phyloP scores from a whole-genome alignment of 2,888 invertebrate species.

The Stenolophus ochropezus region DNA sequence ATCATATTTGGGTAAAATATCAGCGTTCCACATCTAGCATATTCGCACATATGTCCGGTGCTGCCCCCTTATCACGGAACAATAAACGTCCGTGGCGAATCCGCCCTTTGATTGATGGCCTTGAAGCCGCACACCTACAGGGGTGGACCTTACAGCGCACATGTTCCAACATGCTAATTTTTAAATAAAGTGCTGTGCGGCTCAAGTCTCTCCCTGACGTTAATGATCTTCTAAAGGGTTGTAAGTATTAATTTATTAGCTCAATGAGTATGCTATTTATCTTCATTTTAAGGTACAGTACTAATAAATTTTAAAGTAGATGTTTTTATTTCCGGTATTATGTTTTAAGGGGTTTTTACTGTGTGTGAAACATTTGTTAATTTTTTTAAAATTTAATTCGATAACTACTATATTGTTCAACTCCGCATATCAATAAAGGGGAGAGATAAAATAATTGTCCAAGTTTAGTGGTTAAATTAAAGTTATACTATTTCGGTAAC shows the following conservation, averaged over 20 bases:
- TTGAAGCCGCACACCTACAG: constrained; percentile 1
- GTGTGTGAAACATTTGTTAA: no score
- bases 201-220: not conserved
- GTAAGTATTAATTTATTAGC: constrained; percentile 1
- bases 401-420: no score
- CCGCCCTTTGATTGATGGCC: constrained; percentile 53
- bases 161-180: constrained; percentile 41
- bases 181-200: constrained; percentile 17
- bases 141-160: constrained; percentile 9
- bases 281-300: not conserved
- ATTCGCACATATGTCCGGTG: constrained; percentile 34
- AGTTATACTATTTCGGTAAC: no score
- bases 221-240: constrained; percentile 31
- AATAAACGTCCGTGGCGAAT: constrained; percentile 49
- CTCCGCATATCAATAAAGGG: no score
- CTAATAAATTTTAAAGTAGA: not conserved
- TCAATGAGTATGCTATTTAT: not conserved
- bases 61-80: constrained; percentile 43
- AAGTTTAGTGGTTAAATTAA: no score
- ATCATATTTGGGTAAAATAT: not conserved
- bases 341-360: no score
- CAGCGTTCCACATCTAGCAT: not conserved
- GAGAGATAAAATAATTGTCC: no score
- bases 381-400: no score
- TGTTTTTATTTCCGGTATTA: not conserved